A percentile compares a stretch with the other conserved stretches of the same genome.
Conservation (phyloP, 2,888 invertebrate species). For the Lasioglossum figueresi region DNA sequence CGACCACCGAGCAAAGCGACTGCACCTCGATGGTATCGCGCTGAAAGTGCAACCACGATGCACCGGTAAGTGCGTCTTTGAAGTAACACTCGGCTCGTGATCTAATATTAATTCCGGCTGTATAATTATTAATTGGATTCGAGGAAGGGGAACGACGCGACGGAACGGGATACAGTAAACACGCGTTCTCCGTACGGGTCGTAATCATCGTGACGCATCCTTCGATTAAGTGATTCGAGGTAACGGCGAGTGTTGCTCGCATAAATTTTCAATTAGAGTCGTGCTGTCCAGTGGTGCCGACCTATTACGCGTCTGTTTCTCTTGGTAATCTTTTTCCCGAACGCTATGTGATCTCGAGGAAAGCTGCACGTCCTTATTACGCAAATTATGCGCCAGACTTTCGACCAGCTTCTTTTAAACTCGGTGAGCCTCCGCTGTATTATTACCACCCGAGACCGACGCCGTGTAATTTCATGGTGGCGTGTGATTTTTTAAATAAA, state of each 20-base stretch:
- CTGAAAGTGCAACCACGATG: constrained; percentile 16
- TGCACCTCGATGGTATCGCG: constrained; percentile 16
- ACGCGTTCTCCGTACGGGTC: background rate
- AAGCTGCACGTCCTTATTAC: background rate
- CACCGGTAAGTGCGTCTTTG: constrained; percentile 44
- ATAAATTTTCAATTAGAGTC: constrained; percentile 15
- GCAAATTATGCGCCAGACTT: background rate
- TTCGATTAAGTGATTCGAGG: constrained; percentile 28
- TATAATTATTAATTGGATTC: constrained; percentile 52
- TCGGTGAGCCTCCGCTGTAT: background rate
- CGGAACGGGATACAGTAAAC: background rate
- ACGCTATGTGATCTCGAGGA: background rate
- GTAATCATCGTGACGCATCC: constrained; percentile 30
- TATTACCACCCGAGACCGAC: background rate
- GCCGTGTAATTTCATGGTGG: background rate
- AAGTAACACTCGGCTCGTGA: constrained; percentile 16
- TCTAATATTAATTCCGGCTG: constrained; percentile 41
- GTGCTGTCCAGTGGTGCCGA: background rate
- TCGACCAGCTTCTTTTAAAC: background rate
- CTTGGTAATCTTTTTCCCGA: background rate
- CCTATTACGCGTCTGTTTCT: background rate
- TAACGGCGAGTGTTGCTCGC: constrained; percentile 10
- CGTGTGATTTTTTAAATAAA: background rate
- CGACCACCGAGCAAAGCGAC: background rate
- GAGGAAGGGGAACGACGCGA: background rate